Evolutionary conservation across 2,113 vertebrate genomes (phyloP), one percentile per base, ranked within the genome.

Genomic region (Epinephelus lanceolatus): DNA sequence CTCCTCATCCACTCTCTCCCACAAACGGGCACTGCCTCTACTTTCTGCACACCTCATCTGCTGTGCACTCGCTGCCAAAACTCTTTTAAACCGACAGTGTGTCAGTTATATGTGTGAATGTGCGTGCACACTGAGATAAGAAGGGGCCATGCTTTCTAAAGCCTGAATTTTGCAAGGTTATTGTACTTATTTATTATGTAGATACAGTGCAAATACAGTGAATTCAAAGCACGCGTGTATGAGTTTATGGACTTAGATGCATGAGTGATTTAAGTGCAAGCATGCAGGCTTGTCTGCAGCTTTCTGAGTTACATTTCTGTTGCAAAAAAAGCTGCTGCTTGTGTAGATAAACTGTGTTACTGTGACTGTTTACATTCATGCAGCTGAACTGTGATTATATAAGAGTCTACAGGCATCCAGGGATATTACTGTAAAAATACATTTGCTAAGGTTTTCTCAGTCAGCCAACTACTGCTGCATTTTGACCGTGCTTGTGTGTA

Each of bases 401-500:
- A 23, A 80, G 65, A 57, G 13, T 30, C 55, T 3, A 10, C 8
- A 5, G 11, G 47, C 33, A 63, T 68, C 12, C 15, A 23, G 27
- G 42, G 56, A 40, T 57, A 70, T 19, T 45, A 18, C 76, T 19
- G 47, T 78, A 51, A 55, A 76, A 75, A 42, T 15, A 56, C 45
- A 47, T 72, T 69, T 12, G 27, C 55, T 7, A 8, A 71, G 49
- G 18, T 78, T 67, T 74, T n/a, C 42, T 71, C 23, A 9, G 13
- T 37, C 57, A 37, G 23, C 12, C 2, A 12, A 4, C 55, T 11
- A 15, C 72, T 66, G 68, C 45, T 59, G 65, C 53, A 79, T 71
- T 88, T 78, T 78, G 30, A 63, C 68, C 7, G 4, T 73, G 84
- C 76, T 65, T 13, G 40, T 40, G 57, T 71, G 57, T 67, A 61